Base-by-base conservation (phyloP, 2,888 invertebrate species). In the Spialia ferax region DNA sequence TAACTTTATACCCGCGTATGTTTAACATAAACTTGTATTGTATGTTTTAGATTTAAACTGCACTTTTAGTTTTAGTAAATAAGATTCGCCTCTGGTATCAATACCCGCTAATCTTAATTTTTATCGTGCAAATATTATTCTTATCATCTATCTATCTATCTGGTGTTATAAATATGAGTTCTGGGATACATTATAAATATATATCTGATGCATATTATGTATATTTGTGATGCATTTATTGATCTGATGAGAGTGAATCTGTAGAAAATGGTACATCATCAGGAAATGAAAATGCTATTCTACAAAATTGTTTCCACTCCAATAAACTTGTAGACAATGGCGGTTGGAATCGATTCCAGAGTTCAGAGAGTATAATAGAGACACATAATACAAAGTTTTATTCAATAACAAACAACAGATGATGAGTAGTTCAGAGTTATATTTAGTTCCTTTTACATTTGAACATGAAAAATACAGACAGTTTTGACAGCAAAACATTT, bases 261-360 rank as follows among this genome's bases (percentile, higher is more conserved):
- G 18, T 18, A 8, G 15, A 15, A 6, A 42, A 22, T 23, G 5
- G 23, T 23, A 23, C 50, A 52, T 52, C 26, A 26, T 52, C 23
- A 52, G 52, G 26, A 52, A 26, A 52, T 26, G n/a, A 26, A n/a
- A 26, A 26, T 15, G 52, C 7, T 26, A 8, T 52, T 26, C 26
- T n/a, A 26, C 23, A 26, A 26, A 26, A 52, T 45, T 45, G 10
- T 60, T 60, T 60, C 78, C 77, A 79, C 79, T 78, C 78, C 74
- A 75, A 54, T 73, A 71, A 73, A 75, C 71, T 70, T 23, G 62
- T 67, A 50, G 70, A 82, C 82, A 82, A 85, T 82, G 73, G 79
- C 76, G 74, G 69, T 72, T 10, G 72, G 69, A 81, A 84, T 81
- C 75, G 78, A 78, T 79, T 73, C 73, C 71, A 32, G 62, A 56